Percentiles rank a stretch among this genome's conserved stretches.
Conservation (phyloP, 2,888 invertebrate species). For the Plemyria rubiginata region DNA sequence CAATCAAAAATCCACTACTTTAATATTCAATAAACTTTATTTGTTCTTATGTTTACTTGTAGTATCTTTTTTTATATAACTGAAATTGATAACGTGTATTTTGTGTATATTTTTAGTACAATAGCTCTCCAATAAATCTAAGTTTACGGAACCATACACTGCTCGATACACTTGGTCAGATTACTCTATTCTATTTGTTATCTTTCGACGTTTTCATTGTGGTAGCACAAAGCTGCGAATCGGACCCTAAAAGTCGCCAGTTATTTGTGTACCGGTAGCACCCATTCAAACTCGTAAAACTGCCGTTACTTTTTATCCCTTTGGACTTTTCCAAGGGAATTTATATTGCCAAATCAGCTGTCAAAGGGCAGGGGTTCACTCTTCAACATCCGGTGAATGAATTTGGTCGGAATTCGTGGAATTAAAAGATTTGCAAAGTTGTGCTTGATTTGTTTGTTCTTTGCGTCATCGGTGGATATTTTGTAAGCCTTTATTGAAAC, state of each 20-base stretch:
- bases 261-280: constrained; percentile 40
- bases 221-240: constrained; percentile 24
- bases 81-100: too few relatives aligned
- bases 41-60: too few relatives aligned
- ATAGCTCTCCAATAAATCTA: too few relatives aligned
- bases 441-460: not conserved
- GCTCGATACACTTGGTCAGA: not conserved
- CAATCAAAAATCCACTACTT: too few relatives aligned
- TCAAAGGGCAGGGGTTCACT: constrained; percentile 37
- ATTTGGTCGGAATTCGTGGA: constrained; percentile 18
- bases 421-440: constrained; percentile 21
- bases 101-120: too few relatives aligned
- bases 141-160: not conserved
- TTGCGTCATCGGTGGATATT: not conserved
- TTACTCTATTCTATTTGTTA: not conserved
- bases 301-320: constrained; percentile 44
- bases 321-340: constrained; percentile 46
- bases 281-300: constrained; percentile 49
- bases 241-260: constrained; percentile 24
- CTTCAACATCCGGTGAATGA: constrained; percentile 14
- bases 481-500: not conserved
- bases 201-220: constrained; percentile 18
- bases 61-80: too few relatives aligned
- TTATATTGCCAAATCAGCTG: constrained; percentile 54
- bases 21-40: too few relatives aligned